Evolutionary conservation across 1,140 invertebrate species (phyloP), one percentile per base, ranked within the genome.

Genomic region (Oreohelix idahoensis): DNA sequence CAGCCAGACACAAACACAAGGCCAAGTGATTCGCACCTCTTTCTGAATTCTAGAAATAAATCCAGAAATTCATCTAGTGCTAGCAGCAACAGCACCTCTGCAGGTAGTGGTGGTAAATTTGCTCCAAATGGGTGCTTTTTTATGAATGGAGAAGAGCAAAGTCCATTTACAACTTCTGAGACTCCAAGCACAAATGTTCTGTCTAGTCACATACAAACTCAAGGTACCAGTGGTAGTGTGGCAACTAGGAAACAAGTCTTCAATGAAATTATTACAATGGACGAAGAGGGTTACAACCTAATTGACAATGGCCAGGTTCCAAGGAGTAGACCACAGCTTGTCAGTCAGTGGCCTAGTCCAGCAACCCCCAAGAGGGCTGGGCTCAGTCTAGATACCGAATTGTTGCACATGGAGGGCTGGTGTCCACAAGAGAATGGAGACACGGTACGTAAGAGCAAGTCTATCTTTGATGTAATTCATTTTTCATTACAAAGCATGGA

Each of bases 381-480:
- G 39, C 26, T 29, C 36, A 45, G 26, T 29, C 51, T 63, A 2
- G 71, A 51, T 26, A 32, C 1, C 26, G 69, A 79, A 26, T 49
- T 84, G 51, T 8, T 39, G 45, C 76, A 63, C 32, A 69, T 84
- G 38, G 63, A 76, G 26, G 83, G 83, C 15, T 84, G 83, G 83
- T 53, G 51, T 74, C 66, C 83, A 36, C 66, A 26, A 15, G 70
- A 79, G 53, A 84, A 66, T 73, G 83, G 78, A 1, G 69, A 51
- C 49, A 84, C 76, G 76, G 83, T 84, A 63, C 38, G 81, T 39
- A n/a, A n/a, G n/a, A n/a, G n/a, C n/a, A n/a, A n/a, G n/a, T n/a
- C n/a, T n/a, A n/a, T n/a, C n/a, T n/a, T n/a, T n/a, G n/a, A n/a
- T n/a, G n/a, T n/a, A n/a, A n/a, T n/a, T n/a, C n/a, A n/a, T n/a